phyloP scores from a whole-genome alignment of 1,140 invertebrate species.

The Steinernema khuongi region DNA sequence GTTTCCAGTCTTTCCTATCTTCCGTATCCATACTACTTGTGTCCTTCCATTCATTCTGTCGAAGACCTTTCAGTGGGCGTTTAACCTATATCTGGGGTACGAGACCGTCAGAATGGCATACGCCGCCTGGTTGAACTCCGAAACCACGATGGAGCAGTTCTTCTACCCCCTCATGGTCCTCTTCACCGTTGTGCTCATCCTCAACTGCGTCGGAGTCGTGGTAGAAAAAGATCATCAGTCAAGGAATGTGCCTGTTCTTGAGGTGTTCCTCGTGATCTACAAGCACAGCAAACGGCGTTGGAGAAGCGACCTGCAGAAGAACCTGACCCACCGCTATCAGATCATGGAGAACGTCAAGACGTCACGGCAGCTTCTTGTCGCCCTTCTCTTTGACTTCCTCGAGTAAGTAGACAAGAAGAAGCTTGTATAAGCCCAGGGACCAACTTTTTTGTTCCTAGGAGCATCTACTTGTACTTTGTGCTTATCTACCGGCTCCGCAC shows the following conservation, averaged over 20 bases:
- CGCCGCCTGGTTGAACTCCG: too few relatives aligned
- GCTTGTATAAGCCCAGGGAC: not conserved
- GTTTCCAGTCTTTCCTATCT: too few relatives aligned
- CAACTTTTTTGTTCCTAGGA: not conserved
- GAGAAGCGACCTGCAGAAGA: not conserved
- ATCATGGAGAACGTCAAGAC: not conserved
- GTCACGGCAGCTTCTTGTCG: not conserved
- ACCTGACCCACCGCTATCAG: not conserved
- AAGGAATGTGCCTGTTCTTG: not conserved
- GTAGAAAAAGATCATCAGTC: not conserved
- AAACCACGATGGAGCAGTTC: too few relatives aligned
- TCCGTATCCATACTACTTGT: not conserved
- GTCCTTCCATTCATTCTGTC: not conserved
- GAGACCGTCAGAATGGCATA: too few relatives aligned
- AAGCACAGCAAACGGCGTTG: not conserved
- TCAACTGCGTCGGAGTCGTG: not conserved
- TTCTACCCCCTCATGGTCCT: too few relatives aligned
- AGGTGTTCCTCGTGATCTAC: not conserved
- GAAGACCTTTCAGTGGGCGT: too few relatives aligned
- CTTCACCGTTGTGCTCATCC: not conserved
- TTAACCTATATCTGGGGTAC: too few relatives aligned
- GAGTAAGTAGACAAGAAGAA: too few relatives aligned
- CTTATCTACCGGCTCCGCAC: not conserved
- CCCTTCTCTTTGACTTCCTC: not conserved
- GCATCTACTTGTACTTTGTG: not conserved